Percentiles rank a stretch among this genome's conserved stretches.
These are phyloP conservation scores for Osmerus mordax DNA, from an alignment of 2,113 vertebrate genomes.

Conservation along the genomic window DNA sequence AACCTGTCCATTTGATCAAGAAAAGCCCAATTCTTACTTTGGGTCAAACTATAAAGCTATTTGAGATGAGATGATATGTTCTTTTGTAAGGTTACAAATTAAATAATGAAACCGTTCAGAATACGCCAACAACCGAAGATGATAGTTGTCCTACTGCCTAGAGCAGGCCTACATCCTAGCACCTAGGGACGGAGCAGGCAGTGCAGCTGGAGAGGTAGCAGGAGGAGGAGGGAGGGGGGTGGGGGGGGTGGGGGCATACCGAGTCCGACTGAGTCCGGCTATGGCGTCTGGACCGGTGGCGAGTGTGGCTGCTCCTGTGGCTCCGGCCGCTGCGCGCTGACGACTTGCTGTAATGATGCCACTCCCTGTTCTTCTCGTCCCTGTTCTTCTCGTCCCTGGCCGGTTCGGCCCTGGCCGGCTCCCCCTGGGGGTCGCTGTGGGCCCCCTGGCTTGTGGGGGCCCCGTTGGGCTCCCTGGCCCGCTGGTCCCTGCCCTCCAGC, in stretches of 20 bases:
- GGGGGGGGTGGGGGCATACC: conserved; percentile 61
- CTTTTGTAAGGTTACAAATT: no score
- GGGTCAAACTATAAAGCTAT: no score
- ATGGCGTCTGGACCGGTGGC: conserved; percentile 62
- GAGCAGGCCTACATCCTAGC: neutral
- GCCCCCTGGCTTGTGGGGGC: conserved; percentile 8
- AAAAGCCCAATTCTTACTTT: no score
- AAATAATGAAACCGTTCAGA: no score
- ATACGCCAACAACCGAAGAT: neutral
- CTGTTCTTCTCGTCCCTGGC: conserved; percentile 63
- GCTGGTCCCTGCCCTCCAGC: conserved; percentile 74
- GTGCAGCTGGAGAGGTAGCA: neutral
- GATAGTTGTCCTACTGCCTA: neutral
- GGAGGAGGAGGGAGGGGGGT: neutral
- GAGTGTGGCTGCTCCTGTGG: conserved; percentile 75
- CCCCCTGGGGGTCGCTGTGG: conserved; percentile 23
- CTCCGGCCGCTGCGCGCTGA: conserved; percentile 54
- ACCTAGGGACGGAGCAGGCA: neutral
- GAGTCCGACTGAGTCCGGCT: conserved; percentile 68
- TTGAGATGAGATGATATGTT: no score
- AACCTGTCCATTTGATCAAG: no score
- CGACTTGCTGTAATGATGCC: conserved; percentile 80
- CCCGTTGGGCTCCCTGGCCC: conserved; percentile 72
- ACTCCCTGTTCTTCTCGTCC: conserved; percentile 73
- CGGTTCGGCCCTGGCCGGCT: conserved; percentile 15